Evolutionary conservation across 2,113 vertebrate genomes (phyloP), one percentile per base, ranked within the genome.

Genomic region (Cynocephalus volans): DNA sequence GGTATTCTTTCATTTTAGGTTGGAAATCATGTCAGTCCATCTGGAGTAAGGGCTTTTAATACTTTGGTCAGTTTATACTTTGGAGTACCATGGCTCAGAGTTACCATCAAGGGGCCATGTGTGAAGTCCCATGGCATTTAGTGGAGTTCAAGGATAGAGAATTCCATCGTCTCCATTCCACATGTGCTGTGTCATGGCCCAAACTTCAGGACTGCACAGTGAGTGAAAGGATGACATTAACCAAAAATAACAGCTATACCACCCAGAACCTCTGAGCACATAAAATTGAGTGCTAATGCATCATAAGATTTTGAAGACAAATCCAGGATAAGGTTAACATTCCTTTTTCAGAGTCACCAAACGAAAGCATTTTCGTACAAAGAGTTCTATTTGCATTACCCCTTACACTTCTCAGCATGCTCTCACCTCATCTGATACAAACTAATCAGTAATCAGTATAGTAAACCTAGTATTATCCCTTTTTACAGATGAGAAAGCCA

Each of bases 301-400:
- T 45, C 3, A 1, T 65, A 36, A 80, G 36, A 88, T 76, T 93
- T 88, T 91, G 94, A 88, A 85, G 72, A 60, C 82, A 97, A 95
- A 89, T 67, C 85, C 96, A 77, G 54, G 48, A 86, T 72, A 92
- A 96, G 45, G 7, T 94, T 96, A 92, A 60, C 41, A 62, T 94
- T 90, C 33, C 65, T 89, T 87, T 72, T 87, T n/a, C 23, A 73
- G 87, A 76, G 69, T 92, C 69, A 83, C 70, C 19, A 54, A 84
- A 94, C 72, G 52, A 85, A 73, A 93, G 8, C 45, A 45, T 50
- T 90, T 94, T 52, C 33, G 28, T 85, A 48, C 54, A 54, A 73
- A 72, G 67, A 65, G 62, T 96, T 90, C 54, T 56, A 75, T 48
- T 84, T 90, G 23, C 93, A n/a, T 56, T 90, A 81, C 23, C 52